phyloP scores from a whole-genome alignment of 2,797 vertebrate species.

The Crotalus adamanteus region DNA sequence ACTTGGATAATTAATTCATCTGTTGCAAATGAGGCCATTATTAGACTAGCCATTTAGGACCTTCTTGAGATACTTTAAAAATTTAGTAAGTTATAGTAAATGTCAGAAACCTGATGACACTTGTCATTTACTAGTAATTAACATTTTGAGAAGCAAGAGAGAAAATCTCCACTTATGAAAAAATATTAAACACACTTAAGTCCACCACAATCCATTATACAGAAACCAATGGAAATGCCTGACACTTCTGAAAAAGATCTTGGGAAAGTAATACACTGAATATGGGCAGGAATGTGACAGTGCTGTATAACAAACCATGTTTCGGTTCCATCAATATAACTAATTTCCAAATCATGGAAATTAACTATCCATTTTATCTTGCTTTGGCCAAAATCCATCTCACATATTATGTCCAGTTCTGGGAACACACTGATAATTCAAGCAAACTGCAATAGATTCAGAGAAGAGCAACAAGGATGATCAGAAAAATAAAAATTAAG shows the following conservation, averaged over 20 bases:
- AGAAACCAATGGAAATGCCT: neutral
- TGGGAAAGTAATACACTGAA: neutral
- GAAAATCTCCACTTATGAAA: neutral
- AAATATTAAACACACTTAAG: neutral
- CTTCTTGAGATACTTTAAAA: conserved; percentile 7
- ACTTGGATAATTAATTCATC: conserved; percentile 26
- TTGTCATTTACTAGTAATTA: neutral
- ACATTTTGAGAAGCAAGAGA: neutral
- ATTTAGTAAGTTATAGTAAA: neutral
- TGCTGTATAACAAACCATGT: neutral
- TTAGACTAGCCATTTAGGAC: neutral
- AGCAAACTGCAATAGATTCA: neutral
- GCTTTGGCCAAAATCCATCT: neutral
- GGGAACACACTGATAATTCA: neutral
- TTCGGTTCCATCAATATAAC: neutral
- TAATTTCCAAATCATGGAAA: neutral
- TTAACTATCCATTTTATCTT: neutral
- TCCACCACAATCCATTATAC: no score
- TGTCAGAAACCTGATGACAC: neutral
- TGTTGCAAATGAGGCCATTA: conserved; percentile 21
- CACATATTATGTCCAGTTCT: neutral
- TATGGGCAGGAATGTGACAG: neutral
- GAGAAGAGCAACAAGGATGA: neutral
- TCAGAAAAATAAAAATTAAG: neutral
- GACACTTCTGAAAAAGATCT: neutral